Conservation (phyloP, 2,888 invertebrate species). For the Cerastis leucographa region DNA sequence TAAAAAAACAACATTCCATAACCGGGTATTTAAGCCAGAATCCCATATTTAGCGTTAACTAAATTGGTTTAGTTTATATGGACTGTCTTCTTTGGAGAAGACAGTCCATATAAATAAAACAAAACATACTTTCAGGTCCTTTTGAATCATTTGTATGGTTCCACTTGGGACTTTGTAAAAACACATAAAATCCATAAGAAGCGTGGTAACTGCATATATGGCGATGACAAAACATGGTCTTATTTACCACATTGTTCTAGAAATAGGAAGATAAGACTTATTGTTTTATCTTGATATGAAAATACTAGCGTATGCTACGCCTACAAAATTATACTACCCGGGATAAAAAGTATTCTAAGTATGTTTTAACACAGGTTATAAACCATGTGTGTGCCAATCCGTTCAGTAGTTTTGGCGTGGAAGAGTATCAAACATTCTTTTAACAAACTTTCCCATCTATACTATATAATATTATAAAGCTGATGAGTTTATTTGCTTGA, state of each 20-base stretch:
- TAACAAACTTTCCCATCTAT: neutral
- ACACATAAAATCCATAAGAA: conserved; percentile 39
- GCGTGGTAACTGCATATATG: conserved; percentile 2
- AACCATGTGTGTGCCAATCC: neutral
- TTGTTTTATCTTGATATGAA: neutral
- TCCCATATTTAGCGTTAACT: too few relatives aligned
- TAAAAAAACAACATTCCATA: too few relatives aligned
- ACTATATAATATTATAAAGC: too few relatives aligned
- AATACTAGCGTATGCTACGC: neutral
- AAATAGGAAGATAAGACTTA: conserved; percentile 35
- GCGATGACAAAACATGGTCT: conserved; percentile 22
- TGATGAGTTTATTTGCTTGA: too few relatives aligned
- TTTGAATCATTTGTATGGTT: conserved; percentile 5
- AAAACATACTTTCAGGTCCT: neutral
- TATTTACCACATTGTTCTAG: conserved; percentile 36
- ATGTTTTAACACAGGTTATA: neutral
- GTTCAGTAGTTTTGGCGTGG: neutral
- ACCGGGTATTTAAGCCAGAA: neutral
- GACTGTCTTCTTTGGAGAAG: neutral
- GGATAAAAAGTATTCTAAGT: neutral
- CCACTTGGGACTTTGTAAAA: neutral
- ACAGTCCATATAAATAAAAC: neutral
- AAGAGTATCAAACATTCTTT: neutral
- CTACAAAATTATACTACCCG: neutral
- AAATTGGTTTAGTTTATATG: too few relatives aligned